Conservation (phyloP, 2,888 invertebrate genomes). For the Galeopsomyia nigrocyanea region DNA sequence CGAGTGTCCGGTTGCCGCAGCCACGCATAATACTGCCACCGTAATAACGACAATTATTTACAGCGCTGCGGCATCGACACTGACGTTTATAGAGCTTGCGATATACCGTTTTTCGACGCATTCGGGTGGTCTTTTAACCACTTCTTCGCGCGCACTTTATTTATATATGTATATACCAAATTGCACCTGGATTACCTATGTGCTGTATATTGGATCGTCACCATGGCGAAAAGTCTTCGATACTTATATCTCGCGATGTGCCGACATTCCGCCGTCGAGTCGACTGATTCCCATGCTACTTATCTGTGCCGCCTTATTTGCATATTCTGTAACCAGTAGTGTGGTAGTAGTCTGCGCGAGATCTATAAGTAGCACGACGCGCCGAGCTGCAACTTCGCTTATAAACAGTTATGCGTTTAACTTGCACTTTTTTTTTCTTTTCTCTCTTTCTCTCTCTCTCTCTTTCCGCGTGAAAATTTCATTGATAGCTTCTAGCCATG, state of each 20-base stretch:
- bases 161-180: too few species aligned
- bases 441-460: not conserved
- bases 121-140: too few species aligned
- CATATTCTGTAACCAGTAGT: slow-evolving; percentile 33
- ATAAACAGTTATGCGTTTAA: not conserved
- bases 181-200: too few species aligned
- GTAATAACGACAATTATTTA: slow-evolving; percentile 66
- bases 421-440: slow-evolving; percentile 7
- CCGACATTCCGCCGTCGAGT: slow-evolving; percentile 13
- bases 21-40: slow-evolving; percentile 49
- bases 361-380: slow-evolving; percentile 19
- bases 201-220: not conserved
- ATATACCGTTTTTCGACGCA: slow-evolving; percentile 17
- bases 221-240: not conserved
- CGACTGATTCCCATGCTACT: slow-evolving; percentile 22
- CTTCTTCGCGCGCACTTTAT: too few species aligned
- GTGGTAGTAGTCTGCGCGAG: not conserved
- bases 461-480: too few species aligned
- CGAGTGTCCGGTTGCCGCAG: not conserved
- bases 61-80: slow-evolving; percentile 58
- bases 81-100: slow-evolving; percentile 64
- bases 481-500: not conserved
- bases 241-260: not conserved
- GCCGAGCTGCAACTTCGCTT: not conserved
- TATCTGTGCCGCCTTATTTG: slow-evolving; percentile 8